phyloP scores from a whole-genome alignment of 1,140 invertebrate genomes.

The Ips typographus region DNA sequence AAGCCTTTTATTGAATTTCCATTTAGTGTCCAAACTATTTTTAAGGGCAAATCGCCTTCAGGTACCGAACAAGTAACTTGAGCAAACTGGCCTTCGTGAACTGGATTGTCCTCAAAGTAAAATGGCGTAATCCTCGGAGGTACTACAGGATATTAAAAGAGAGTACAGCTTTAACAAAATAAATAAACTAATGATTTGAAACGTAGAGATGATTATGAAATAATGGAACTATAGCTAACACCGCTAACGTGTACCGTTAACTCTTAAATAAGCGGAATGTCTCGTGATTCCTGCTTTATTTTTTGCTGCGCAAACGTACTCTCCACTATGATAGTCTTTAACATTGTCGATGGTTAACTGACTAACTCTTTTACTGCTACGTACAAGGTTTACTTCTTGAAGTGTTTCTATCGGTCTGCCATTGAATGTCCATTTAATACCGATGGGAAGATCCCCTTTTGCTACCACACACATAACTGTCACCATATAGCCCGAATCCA shows the following conservation, averaged over 20 bases:
- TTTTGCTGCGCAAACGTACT: conserved; percentile 67
- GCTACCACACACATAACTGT: conserved; percentile 58
- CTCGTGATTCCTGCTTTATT: conserved; percentile 66
- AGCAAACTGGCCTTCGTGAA: conserved; percentile 72
- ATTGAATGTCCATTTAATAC: conserved; percentile 55
- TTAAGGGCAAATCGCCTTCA: conserved; percentile 69
- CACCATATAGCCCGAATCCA: conserved; percentile 60
- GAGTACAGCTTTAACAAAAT: conserved; percentile 8
- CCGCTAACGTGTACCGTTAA: conserved; percentile 59
- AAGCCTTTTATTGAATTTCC: conserved; percentile 54
- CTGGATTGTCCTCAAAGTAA: conserved; percentile 64
- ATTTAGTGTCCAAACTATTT: conserved; percentile 67
- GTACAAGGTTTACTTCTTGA: conserved; percentile 52
- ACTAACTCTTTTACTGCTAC: conserved; percentile 64
- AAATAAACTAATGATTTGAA: conserved; percentile 13
- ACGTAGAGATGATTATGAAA: conserved; percentile 11
- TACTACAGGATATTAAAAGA: conserved; percentile 51
- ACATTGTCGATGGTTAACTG: conserved; percentile 67
- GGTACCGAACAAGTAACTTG: conserved; percentile 72
- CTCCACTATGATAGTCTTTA: conserved; percentile 58
- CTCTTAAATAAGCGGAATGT: conserved; percentile 60
- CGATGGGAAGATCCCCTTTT: conserved; percentile 60
- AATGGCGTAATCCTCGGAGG: conserved; percentile 69
- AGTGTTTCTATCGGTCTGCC: conserved; percentile 36
- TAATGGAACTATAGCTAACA: conserved; percentile 28